Evolutionary conservation across 2,113 vertebrate species (phyloP), one percentile per base, ranked within the genome.

Genomic region (Rhinopomastus cyanomelas): DNA sequence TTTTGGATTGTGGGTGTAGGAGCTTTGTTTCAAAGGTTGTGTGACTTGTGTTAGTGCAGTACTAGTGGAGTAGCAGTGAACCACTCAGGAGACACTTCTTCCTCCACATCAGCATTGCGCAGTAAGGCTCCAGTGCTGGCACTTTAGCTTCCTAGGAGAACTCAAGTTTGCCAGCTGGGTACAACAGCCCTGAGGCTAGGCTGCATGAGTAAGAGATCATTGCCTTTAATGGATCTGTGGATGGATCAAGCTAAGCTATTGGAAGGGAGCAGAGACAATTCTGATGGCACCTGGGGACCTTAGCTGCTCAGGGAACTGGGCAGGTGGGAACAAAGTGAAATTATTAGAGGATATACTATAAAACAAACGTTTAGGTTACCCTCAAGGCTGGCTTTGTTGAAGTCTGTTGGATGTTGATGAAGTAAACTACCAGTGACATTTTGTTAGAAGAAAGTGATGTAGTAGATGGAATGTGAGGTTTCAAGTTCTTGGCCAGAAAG

Each of bases 11-110:
- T n/a, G n/a, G 48, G 29, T 26, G 12, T 4, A 30, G 30, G 6
- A 62, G 15, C 39, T 86, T 32, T 78, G 13, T 61, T 34, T 72
- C 23, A 65, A 56, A 87, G 49, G n/a, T 62, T 37, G 3, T 15
- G 34, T 52, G 23, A 16, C 25, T 57, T 0, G 0, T 12, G 8
- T 67, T 49, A n/a, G 42, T 26, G 20, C 59, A 26, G 26, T 27
- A 16, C 74, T 87, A 68, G 72, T 32, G 42, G 42, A 68, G 52
- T 29, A 69, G 23, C 46, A 66, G 30, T 60, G 48, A 14, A 26
- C 20, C 44, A 1, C 56, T 12, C 44, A 4, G 8, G 39, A 82
- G n/a, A 25, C 29, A 22, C 59, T 82, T 61, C 5, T 8, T 83
- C 11, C 12, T 74, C 19, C 30, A 3, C 3, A 2, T 66, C 25